Conservation (phyloP, 2,888 invertebrate species). For the Perizoma affinitatum region DNA sequence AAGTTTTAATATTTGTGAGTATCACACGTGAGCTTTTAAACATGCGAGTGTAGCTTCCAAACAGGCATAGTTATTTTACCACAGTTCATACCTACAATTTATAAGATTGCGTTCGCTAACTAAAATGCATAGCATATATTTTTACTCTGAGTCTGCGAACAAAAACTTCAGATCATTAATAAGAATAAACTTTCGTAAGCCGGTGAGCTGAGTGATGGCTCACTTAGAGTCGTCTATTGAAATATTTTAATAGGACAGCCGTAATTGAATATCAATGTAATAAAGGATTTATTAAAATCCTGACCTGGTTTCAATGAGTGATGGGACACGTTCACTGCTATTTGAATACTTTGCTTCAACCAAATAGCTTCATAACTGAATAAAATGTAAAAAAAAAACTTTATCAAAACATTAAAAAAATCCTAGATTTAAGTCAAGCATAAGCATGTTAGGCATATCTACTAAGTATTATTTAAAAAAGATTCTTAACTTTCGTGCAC, state of each 20-base stretch:
- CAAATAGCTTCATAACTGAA: too few relatives aligned
- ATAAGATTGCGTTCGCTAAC: not conserved
- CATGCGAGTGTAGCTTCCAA: too few relatives aligned
- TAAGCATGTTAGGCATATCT: too few relatives aligned
- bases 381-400: too few relatives aligned
- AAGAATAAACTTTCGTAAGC: constrained; percentile 32
- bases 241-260: constrained; percentile 16
- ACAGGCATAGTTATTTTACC: too few relatives aligned
- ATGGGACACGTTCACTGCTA: not conserved
- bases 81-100: not conserved
- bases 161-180: constrained; percentile 33
- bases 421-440: too few relatives aligned
- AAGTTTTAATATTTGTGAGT: too few relatives aligned
- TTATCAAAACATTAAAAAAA: too few relatives aligned
- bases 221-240: constrained; percentile 31
- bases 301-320: not conserved
- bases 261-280: constrained; percentile 18
- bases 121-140: not conserved
- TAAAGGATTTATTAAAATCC: constrained; percentile 6
- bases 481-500: too few relatives aligned
- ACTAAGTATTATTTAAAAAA: too few relatives aligned
- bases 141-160: constrained; percentile 8
- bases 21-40: too few relatives aligned
- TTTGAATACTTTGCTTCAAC: too few relatives aligned
- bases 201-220: constrained; percentile 30